These are phyloP conservation scores for Notechis scutatus DNA, from an alignment of 2,113 vertebrate species.

Conservation along the genomic window DNA sequence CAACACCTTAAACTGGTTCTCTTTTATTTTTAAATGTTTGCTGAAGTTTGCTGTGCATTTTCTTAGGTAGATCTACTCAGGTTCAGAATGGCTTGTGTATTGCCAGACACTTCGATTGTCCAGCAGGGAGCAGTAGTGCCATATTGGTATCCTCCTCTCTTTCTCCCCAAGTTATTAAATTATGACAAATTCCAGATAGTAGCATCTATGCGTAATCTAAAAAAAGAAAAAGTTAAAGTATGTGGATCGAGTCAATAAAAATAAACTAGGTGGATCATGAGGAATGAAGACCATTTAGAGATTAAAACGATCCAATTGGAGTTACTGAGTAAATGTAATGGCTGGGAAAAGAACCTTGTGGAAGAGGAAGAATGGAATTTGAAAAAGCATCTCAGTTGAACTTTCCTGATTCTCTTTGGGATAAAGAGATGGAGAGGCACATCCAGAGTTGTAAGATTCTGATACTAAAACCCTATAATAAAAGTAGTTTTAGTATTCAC, in stretches of 20 bases:
- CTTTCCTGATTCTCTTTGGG: background rate
- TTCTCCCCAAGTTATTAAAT: background rate
- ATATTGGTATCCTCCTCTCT: no score
- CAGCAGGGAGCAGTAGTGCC: slow-evolving; percentile 7
- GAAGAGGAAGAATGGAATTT: background rate
- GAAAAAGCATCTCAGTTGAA: background rate
- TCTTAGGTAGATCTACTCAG: background rate
- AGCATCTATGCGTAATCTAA: background rate
- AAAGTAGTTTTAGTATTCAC: background rate
- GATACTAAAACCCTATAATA: background rate
- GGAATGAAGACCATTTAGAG: background rate
- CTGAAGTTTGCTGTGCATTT: background rate
- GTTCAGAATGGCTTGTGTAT: background rate
- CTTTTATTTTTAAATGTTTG: background rate
- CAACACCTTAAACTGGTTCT: background rate
- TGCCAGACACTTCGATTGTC: background rate
- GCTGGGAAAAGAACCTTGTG: background rate
- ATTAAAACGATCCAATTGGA: background rate
- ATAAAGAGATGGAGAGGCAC: background rate
- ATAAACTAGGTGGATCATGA: background rate
- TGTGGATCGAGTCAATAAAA: background rate
- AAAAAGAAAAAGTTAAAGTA: background rate
- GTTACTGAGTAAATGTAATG: background rate
- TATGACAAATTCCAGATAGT: background rate
- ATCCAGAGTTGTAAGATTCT: background rate